Base-by-base conservation (phyloP, 2,888 invertebrate species). In the Spicauda simplicius region DNA sequence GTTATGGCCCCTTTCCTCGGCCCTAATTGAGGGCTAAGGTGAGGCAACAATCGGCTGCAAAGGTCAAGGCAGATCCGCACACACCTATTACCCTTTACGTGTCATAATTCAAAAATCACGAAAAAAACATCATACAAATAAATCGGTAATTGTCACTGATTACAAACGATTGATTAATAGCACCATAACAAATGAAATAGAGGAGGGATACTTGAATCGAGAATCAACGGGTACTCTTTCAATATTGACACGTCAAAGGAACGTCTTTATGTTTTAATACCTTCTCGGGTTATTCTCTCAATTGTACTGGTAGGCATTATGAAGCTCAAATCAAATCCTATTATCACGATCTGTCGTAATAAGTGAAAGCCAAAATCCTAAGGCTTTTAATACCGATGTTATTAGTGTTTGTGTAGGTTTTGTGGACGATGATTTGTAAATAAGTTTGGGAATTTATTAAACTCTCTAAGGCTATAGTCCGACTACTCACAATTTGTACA, bases 351-450 rank as follows among this genome's bases (percentile, higher is more conserved):
- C 53, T 66, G 66, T 66, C 60, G 66, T 66, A 66, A 66, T 60
- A 66, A 66, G 66, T 60, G 66, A 66, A 66, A 66, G 66, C 59
- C 66, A 60, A 66, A 66, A 66, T 66, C 66, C 66, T 66, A 66
- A 48, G 59, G 59, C 65, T 65, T 65, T 66, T 60, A 64, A 52
- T 25, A 25, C 59, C 54, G 33, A 60, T 59, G 59, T 55, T 66
- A 60, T 66, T 66, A 66, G 55, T 60, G 60, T 60, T 66, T 66
- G 59, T 65, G 20, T 33, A 33, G 41, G 58, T 58, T 65, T 54
- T 59, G 54, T 60, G 19, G 59, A 41, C 54, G 65, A 66, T 65
- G 58, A 65, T 62, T 62, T 41, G 64, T 59, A 12, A 50, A 55
- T 57, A 53, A 53, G 33, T 52, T 52, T 16, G 7, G 55, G 64